These are phyloP conservation scores for Liodrosophila aerea DNA, from an alignment of 2,888 invertebrate genomes.

Conservation along the genomic window DNA sequence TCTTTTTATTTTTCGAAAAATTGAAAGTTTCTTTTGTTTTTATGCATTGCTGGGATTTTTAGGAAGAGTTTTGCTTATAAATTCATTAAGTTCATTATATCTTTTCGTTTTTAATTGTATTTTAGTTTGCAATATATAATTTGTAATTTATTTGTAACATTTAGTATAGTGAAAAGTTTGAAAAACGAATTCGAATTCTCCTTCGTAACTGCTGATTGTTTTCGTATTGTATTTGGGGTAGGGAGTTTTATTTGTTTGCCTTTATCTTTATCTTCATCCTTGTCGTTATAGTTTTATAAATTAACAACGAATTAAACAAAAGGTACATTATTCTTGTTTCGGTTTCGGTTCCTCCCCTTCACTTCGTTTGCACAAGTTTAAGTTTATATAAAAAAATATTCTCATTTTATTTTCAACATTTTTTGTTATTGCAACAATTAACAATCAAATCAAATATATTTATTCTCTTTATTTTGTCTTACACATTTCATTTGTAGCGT, in stretches of 20 bases:
- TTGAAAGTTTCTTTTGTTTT: constrained; percentile 46
- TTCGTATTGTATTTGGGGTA: constrained; percentile 24
- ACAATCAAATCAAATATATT: constrained; percentile 60
- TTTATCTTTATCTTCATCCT: constrained; percentile 4
- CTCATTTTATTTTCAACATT: constrained; percentile 46
- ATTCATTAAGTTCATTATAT: constrained; percentile 55
- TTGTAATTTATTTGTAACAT: constrained; percentile 15
- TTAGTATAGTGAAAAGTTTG: constrained; percentile 46
- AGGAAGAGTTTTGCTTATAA: constrained; percentile 69
- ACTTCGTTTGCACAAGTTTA: constrained; percentile 9
- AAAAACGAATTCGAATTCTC: constrained; percentile 55
- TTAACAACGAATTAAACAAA: constrained; percentile 55
- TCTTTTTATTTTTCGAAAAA: constrained; percentile 42
- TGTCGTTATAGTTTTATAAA: constrained; percentile 19
- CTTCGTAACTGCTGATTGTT: constrained; percentile 46
- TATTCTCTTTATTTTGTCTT: constrained; percentile 1
- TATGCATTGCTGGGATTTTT: constrained; percentile 54
- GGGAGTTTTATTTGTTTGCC: not conserved
- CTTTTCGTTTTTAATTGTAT: constrained; percentile 10
- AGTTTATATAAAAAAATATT: constrained; percentile 50
- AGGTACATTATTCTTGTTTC: constrained; percentile 52
- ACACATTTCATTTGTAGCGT: constrained; percentile 26
- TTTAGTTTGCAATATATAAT: constrained; percentile 47
- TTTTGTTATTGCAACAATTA: constrained; percentile 61
- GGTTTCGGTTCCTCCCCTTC: constrained; percentile 2